These are phyloP conservation scores for Bombus pyrosoma DNA, from an alignment of 1,140 invertebrate genomes.

Conservation along the genomic window DNA sequence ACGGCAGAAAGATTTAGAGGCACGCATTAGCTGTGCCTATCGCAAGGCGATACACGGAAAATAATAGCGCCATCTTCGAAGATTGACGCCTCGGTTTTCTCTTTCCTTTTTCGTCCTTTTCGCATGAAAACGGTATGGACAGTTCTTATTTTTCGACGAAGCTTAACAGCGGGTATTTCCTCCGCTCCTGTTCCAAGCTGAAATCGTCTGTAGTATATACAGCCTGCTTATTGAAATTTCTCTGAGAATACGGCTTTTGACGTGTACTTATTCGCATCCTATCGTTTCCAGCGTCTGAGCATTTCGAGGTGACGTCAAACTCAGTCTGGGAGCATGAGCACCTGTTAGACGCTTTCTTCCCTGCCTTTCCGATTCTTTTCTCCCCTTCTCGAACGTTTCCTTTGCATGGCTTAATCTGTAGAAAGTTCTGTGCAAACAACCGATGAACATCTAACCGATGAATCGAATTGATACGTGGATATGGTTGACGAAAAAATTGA, in stretches of 20 bases:
- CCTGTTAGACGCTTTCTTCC: constrained; percentile 39
- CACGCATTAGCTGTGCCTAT: constrained; percentile 1
- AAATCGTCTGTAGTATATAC: background rate
- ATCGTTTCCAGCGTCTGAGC: constrained; percentile 35
- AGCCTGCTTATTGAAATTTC: constrained; percentile 5
- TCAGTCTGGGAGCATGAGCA: constrained; percentile 49
- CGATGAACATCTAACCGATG: background rate
- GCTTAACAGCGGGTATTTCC: background rate
- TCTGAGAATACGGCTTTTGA: background rate
- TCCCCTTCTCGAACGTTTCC: background rate
- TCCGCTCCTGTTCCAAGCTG: background rate
- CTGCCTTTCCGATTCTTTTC: background rate
- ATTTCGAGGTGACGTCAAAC: constrained; percentile 31
- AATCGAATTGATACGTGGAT: background rate
- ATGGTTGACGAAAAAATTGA: background rate
- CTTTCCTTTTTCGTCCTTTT: background rate
- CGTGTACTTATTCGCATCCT: constrained; percentile 42
- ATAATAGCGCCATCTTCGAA: constrained; percentile 14
- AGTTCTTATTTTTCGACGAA: background rate
- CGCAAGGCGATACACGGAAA: background rate
- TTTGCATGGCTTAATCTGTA: background rate
- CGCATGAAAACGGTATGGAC: background rate
- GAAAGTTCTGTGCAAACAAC: background rate
- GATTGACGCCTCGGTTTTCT: background rate
- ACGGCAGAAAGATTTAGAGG: constrained; percentile 56